These are phyloP conservation scores for Sapayoa aenigma DNA, from an alignment of 2,113 vertebrate species.

Conservation along the genomic window DNA sequence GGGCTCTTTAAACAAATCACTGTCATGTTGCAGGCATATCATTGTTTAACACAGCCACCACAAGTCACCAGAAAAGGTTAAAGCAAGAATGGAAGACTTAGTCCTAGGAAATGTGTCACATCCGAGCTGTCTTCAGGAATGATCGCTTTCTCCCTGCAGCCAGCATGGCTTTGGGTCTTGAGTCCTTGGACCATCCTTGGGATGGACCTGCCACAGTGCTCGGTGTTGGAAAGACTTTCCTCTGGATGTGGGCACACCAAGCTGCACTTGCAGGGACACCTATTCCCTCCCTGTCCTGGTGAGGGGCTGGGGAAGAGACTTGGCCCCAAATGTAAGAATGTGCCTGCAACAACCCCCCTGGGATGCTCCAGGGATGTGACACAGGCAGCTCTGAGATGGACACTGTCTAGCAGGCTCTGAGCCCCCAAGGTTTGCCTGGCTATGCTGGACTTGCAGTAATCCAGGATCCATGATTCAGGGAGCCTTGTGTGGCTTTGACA, in stretches of 20 bases:
- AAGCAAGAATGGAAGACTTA: constrained; percentile 25
- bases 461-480: no score
- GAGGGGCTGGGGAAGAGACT: not conserved
- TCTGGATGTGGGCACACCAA: not conserved
- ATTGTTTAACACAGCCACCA: constrained; percentile 50
- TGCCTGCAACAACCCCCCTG: rapidly evolving
- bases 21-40: constrained; percentile 57
- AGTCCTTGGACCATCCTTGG: not conserved
- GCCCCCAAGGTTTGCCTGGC: rapidly evolving
- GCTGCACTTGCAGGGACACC: not conserved
- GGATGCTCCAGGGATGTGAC: not conserved
- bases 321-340: rapidly evolving
- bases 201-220: rapidly evolving
- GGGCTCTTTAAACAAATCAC: constrained; percentile 67
- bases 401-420: not conserved
- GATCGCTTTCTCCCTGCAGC: not conserved
- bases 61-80: constrained; percentile 64
- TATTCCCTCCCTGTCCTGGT: not conserved
- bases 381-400: not conserved
- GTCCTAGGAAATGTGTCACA: constrained; percentile 15
- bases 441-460: not conserved
- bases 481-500: not conserved
- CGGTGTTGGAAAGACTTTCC: not conserved
- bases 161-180: not conserved
- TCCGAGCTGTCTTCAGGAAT: not conserved